Conservation (phyloP, 1,140 invertebrate genomes). For the Heliconius himera region DNA sequence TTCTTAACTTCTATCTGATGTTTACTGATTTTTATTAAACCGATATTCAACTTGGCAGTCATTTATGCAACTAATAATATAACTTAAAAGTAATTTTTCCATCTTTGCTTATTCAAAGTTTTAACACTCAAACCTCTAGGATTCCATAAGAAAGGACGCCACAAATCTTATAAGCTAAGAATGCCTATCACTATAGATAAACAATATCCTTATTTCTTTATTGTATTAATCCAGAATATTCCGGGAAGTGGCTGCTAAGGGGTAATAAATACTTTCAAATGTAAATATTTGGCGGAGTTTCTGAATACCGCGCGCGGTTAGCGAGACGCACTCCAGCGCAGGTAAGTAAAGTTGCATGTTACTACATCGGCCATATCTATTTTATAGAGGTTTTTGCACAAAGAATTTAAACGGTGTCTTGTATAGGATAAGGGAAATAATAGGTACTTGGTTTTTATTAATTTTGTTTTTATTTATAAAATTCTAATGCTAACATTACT, state of each 20-base stretch:
- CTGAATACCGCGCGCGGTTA: slow-evolving; percentile 52
- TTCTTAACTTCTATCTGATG: too few relatives aligned
- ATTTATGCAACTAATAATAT: too few relatives aligned
- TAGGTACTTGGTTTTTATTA: background rate
- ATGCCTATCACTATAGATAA: slow-evolving; percentile 46
- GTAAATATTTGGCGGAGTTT: slow-evolving; percentile 55
- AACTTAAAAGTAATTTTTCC: background rate
- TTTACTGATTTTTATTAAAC: too few relatives aligned
- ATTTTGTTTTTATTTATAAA: background rate
- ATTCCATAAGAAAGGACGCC: background rate
- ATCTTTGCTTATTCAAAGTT: background rate
- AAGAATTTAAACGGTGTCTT: slow-evolving; percentile 43
- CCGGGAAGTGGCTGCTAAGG: slow-evolving; percentile 49
- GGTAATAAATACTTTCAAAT: slow-evolving; percentile 56
- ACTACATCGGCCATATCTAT: slow-evolving; percentile 58
- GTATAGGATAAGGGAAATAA: background rate
- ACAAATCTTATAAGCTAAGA: slow-evolving; percentile 37
- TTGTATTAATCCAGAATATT: slow-evolving; percentile 47
- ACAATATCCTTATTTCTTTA: slow-evolving; percentile 49
- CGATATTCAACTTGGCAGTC: too few relatives aligned
- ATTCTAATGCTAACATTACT: background rate
- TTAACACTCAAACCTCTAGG: background rate
- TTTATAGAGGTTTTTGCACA: slow-evolving; percentile 62
- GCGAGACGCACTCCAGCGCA: slow-evolving; percentile 54
- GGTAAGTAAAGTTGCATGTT: slow-evolving; percentile 72